Percentiles rank a stretch among this genome's conserved stretches.
phyloP scores from a whole-genome alignment of 2,888 invertebrate species.

The Coremacera marginata region DNA sequence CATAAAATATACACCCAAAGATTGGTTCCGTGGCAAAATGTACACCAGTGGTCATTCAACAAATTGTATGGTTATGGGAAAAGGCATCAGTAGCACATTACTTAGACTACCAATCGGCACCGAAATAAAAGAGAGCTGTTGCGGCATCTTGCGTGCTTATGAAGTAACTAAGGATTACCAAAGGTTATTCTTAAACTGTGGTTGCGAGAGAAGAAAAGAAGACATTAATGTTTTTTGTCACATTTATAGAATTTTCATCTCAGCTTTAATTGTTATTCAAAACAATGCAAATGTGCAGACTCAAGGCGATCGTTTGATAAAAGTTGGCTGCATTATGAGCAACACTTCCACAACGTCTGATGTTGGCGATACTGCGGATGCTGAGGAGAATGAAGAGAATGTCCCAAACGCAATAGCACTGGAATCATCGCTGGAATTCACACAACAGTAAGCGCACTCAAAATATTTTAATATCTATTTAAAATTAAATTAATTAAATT shows the following conservation, averaged over 20 bases:
- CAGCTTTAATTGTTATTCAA: constrained; percentile 83
- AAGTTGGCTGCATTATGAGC: constrained; percentile 81
- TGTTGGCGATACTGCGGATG: constrained; percentile 39
- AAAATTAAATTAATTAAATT: too few relatives aligned
- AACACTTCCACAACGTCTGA: constrained; percentile 63
- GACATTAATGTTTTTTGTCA: background rate
- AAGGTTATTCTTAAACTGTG: constrained; percentile 52
- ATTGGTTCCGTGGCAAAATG: constrained; percentile 78
- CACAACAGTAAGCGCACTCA: constrained; percentile 72
- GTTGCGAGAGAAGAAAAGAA: background rate
- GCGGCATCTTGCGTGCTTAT: constrained; percentile 67
- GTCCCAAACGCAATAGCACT: constrained; percentile 71
- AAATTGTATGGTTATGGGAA: constrained; percentile 76
- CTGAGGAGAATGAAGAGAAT: constrained; percentile 45
- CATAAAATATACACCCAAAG: constrained; percentile 76
- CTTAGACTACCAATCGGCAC: constrained; percentile 64
- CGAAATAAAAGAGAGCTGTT: constrained; percentile 66
- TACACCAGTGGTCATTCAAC: constrained; percentile 86
- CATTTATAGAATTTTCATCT: constrained; percentile 77
- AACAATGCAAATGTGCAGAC: constrained; percentile 88
- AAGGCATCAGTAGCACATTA: constrained; percentile 66
- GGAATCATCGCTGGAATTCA: constrained; percentile 73
- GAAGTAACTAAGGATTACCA: constrained; percentile 64
- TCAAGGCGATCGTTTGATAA: constrained; percentile 84
- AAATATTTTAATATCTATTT: too few relatives aligned